Conservation (phyloP, 2,113 vertebrate genomes). For the Rhinolophus ferrumequinum region DNA sequence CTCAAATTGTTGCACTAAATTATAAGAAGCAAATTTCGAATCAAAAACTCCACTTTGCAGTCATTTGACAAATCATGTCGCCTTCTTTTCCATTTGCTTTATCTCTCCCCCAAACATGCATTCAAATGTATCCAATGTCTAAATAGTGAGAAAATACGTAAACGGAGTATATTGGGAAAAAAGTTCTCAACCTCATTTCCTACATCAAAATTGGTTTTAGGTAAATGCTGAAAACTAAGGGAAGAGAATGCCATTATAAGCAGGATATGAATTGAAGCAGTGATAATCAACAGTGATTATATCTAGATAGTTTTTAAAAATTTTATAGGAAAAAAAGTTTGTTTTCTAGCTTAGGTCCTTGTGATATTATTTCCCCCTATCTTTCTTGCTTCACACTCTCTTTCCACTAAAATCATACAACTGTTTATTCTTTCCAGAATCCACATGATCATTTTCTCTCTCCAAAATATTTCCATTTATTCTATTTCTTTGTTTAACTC, state of each 20-base stretch:
- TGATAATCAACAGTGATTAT: not conserved
- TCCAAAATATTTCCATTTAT: not conserved
- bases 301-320: not conserved
- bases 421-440: not conserved
- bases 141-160: not conserved
- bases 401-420: not conserved
- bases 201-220: conserved; percentile 15
- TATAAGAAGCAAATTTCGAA: not conserved
- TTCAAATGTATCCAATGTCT: not conserved
- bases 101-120: not conserved
- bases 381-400: not conserved
- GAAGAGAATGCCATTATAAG: conserved; percentile 34
- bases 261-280: not conserved
- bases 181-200: not conserved
- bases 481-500: not conserved
- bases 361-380: not conserved
- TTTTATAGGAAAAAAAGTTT: not conserved
- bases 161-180: not conserved
- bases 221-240: not conserved
- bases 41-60: not conserved
- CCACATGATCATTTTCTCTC: not conserved
- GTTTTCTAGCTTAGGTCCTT: not conserved
- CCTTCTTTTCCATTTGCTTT: not conserved
- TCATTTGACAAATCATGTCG: not conserved
- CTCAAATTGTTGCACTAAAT: not conserved